Evolutionary conservation across 2,113 vertebrate species (phyloP).

Genomic region (Eubucco bourcierii): DNA sequence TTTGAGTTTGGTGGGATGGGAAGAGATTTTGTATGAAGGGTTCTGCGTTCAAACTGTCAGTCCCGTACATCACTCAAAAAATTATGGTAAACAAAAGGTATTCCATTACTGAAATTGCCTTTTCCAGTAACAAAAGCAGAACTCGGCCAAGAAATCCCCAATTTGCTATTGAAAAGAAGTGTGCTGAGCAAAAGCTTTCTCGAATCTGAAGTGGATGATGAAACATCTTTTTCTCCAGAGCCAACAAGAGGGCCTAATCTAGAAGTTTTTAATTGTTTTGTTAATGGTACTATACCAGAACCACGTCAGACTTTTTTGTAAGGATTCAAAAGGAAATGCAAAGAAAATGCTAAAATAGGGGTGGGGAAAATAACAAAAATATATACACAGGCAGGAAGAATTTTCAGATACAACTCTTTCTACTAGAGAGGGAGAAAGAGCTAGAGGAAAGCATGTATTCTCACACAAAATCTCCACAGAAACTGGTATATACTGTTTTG

Average conservation of each 20-base stretch:
- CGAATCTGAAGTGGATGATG: neutral
- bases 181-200: neutral
- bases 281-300: neutral
- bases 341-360: neutral
- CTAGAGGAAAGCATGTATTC: neutral
- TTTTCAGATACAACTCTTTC: neutral
- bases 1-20: neutral
- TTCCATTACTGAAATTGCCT: neutral
- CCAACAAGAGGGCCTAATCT: neutral
- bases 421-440: neutral
- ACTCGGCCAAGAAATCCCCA: neutral
- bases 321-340: neutral
- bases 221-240: neutral
- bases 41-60: neutral
- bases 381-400: neutral
- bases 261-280: neutral
- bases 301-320: neutral
- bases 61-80: neutral
- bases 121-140: neutral
- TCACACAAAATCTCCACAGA: neutral
- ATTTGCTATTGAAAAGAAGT: neutral
- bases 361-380: neutral
- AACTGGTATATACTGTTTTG: neutral
- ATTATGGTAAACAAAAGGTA: neutral
- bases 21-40: neutral